phyloP scores from a whole-genome alignment of 2,888 invertebrate genomes.

The Vanessa cardui region DNA sequence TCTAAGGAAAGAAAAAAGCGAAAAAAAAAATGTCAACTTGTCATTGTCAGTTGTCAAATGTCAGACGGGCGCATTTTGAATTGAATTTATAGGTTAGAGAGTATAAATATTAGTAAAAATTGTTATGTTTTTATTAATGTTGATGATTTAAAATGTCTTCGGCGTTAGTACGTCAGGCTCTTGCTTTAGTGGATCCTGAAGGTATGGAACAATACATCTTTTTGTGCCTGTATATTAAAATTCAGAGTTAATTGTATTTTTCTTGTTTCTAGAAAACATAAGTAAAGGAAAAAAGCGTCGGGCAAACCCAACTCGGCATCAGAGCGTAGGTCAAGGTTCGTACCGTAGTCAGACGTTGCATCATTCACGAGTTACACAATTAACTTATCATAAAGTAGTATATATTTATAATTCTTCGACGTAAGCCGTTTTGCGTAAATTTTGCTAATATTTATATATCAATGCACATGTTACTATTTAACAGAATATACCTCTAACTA shows the following conservation, averaged over 20 bases:
- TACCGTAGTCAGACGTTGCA: constrained; percentile 19
- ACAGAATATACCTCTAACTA: no score
- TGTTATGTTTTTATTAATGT: constrained; percentile 53
- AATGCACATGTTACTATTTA: no score
- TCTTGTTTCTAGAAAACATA: constrained; percentile 62
- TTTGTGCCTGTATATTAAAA: background rate
- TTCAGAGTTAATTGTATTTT: constrained; percentile 25
- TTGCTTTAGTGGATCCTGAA: constrained; percentile 79
- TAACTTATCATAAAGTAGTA: background rate
- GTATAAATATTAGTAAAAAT: constrained; percentile 17
- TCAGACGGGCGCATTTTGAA: background rate
- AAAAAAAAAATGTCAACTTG: background rate
- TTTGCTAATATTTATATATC: background rate
- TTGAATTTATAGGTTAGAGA: constrained; percentile 46
- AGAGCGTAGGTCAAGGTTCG: constrained; percentile 65
- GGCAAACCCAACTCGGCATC: constrained; percentile 43
- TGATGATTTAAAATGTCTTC: constrained; percentile 78
- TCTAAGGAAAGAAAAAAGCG: no score
- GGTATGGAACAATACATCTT: constrained; percentile 49
- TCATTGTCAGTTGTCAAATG: background rate
- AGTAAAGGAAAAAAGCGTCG: constrained; percentile 61
- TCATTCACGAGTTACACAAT: constrained; percentile 7
- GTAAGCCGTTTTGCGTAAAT: background rate
- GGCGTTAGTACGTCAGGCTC: constrained; percentile 80
- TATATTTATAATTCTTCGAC: background rate